Percentiles rank a stretch among this genome's conserved stretches.
Evolutionary conservation across 2,797 vertebrate genomes (phyloP).

Genomic region (Pangasius larnaudii): DNA sequence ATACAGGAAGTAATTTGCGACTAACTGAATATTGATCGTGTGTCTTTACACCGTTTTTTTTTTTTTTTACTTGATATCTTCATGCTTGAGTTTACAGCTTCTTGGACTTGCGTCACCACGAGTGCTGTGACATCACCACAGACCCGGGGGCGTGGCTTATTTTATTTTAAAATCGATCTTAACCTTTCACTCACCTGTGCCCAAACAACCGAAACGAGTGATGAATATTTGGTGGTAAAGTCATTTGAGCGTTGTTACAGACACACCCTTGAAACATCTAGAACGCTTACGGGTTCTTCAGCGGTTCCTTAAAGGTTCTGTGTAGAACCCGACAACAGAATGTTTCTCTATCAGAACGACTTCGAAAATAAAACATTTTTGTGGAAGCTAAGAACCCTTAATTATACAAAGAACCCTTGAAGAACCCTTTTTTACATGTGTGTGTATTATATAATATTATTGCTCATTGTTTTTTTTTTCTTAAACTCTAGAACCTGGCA

Average conservation of each 20-base stretch:
- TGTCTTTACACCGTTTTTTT: neutral
- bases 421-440: too few species aligned
- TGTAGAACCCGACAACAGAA: neutral
- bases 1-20: neutral
- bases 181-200: neutral
- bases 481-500: too few species aligned
- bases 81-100: neutral
- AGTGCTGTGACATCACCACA: neutral
- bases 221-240: neutral
- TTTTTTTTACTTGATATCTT: neutral
- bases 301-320: neutral
- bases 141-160: neutral
- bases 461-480: too few species aligned
- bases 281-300: neutral
- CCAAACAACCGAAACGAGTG: neutral
- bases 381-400: neutral
- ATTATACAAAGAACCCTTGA: too few species aligned
- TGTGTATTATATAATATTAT: too few species aligned
- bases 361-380: neutral
- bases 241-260: neutral
- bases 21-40: neutral
- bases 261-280: neutral
- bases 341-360: neutral
- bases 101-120: neutral
- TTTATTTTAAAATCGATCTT: too few species aligned